These are phyloP conservation scores for Myotis brandtii DNA, from an alignment of 2,113 vertebrate species.

Conservation along the genomic window DNA sequence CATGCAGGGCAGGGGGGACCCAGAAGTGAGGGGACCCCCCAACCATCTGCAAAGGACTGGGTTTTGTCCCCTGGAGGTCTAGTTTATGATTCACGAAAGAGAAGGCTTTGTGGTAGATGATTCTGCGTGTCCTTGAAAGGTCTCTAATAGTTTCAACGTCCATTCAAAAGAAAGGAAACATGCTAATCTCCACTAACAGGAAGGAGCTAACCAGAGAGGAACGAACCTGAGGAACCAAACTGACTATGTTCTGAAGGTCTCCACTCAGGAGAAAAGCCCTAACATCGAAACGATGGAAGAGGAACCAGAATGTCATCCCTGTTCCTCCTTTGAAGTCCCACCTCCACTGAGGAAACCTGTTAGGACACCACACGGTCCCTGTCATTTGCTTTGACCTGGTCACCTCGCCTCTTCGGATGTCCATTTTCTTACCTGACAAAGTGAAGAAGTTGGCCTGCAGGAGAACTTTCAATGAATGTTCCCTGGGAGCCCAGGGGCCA, in stretches of 20 bases:
- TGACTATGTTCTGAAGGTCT: neutral
- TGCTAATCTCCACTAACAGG: neutral
- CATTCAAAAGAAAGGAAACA: neutral
- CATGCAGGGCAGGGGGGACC: fast-evolving
- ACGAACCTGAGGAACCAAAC: neutral
- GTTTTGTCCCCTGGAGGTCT: neutral
- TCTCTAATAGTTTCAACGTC: neutral
- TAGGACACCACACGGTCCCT: neutral
- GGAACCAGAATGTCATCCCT: fast-evolving
- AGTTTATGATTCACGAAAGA: neutral
- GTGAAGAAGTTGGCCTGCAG: neutral
- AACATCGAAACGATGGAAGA: fast-evolving
- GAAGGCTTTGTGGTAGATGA: neutral
- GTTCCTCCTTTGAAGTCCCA: neutral
- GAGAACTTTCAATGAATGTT: neutral
- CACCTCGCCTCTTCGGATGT: neutral
- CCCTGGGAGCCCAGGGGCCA: neutral
- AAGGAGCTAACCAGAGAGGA: neutral
- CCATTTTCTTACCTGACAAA: neutral
- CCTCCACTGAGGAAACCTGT: neutral
- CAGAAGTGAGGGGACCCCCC: neutral
- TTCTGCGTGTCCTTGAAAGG: neutral
- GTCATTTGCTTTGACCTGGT: neutral
- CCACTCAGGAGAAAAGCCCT: neutral
- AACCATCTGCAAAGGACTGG: neutral